These are phyloP conservation scores for Microctonus hyperodae DNA, from an alignment of 2,888 invertebrate genomes.

Conservation along the genomic window DNA sequence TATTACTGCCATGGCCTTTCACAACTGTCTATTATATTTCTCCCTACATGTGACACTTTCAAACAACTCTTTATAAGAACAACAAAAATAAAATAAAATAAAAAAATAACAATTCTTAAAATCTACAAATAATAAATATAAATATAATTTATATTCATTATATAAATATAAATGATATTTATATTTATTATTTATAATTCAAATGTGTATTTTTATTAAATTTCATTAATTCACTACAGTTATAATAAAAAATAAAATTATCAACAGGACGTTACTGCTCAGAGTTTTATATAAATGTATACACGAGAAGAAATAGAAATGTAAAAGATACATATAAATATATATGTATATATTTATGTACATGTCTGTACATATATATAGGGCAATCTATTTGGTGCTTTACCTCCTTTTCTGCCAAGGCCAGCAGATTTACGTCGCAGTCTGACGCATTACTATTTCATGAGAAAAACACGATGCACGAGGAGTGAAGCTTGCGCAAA, in stretches of 20 bases:
- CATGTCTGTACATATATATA: neutral
- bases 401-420: neutral
- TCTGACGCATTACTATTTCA: slow-evolving; percentile 58
- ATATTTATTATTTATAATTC: too few species aligned
- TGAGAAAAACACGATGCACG: slow-evolving; percentile 55
- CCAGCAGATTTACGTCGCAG: slow-evolving; percentile 50
- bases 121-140: too few species aligned
- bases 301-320: slow-evolving; percentile 13
- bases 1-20: slow-evolving; percentile 2
- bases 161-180: too few species aligned
- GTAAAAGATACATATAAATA: neutral
- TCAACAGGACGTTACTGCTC: too few species aligned
- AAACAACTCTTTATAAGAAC: neutral
- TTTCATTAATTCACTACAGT: too few species aligned
- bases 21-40: slow-evolving; percentile 4
- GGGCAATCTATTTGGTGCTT: slow-evolving; percentile 7
- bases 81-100: slow-evolving; percentile 1
- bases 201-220: too few species aligned
- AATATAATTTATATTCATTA: too few species aligned
- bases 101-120: too few species aligned
- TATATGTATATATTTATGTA: neutral
- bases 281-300: neutral
- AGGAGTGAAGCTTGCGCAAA: slow-evolving; percentile 36
- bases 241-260: too few species aligned
- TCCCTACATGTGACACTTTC: neutral